Evolutionary conservation across 2,888 invertebrate genomes (phyloP), one percentile per base, ranked within the genome.

Genomic region (Campopleginae sp.): DNA sequence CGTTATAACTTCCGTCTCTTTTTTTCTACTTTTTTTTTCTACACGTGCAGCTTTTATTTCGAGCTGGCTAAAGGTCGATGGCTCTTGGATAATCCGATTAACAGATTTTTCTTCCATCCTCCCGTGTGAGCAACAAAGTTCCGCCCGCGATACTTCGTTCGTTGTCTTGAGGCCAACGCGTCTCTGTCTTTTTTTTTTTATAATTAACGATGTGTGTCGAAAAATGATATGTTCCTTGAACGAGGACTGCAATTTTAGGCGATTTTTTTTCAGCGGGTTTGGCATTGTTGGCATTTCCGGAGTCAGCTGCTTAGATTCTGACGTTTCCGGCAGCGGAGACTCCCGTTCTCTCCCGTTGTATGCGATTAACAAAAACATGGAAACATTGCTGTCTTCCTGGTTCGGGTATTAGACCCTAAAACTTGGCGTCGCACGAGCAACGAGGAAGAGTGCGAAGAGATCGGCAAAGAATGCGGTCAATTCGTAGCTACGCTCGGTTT

Each of bases 381-480:
- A 66, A 38, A 33, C 42, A 31, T 79, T 68, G 68, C 70, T 61
- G 71, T 79, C 65, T 61, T 44, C 63, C 70, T 75, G 75, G 76
- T 86, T 83, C 83, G 83, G 76, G 76, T 80, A 83, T 71, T 72
- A 82, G 85, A 78, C 75, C 85, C 75, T 71, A 54, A 85, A 82
- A 83, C 75, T 23, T 70, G 65, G 27, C 79, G 44, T 70, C 82
- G 71, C 63, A 31, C 42, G 75, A 77, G 80, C 46, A 65, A 65
- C 78, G 42, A 71, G 78, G 74, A 51, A 86, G 75, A 79, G 31
- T 68, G 77, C 42, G 66, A 33, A 54, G 51, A 76, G 54, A 54
- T 31, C 7, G 70, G 51, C 51, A 51, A 72, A 80, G 88, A 89
- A 89, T 89, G 89, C 89, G 88, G 89, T 87, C 89, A 12, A 54